Evolutionary conservation across 2,888 invertebrate genomes (phyloP), one percentile per base, ranked within the genome.

Genomic region (Boloria selene): DNA sequence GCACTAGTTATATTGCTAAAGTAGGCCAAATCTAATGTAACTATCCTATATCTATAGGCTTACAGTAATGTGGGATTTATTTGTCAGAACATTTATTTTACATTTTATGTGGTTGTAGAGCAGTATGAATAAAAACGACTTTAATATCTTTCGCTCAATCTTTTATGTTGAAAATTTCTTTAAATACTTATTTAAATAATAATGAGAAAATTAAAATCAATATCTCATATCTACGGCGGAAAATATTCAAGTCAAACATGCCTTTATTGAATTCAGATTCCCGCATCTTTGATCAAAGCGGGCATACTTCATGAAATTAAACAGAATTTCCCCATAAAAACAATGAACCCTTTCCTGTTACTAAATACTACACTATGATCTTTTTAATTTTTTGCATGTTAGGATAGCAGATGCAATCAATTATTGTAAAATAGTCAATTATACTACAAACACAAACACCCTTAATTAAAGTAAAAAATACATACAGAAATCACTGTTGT

Each of bases 181-280:
- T 10, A 72, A 73, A 72, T 67, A n/a, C n/a, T n/a, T n/a, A 72
- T 70, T 74, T 72, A 69, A 72, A 74, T 69, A 75, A 73, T 74
- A 69, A 38, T 63, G 64, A 71, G 67, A 69, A 66, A 63, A 71
- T 74, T 72, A 70, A 69, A 73, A 73, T 65, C 71, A 71, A 69
- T 70, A 70, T 69, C 64, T 72, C 65, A 70, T 72, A 71, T 67
- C 72, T 38, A 38, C 70, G 65, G 66, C 63, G 68, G 64, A 59
- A 64, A 71, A 71, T 72, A 72, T 73, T 73, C 61, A 56, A 70
- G 62, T 56, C 67, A 69, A 70, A 58, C 67, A 70, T 69, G 68
- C 70, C 73, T 75, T 77, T 77, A 77, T 77, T 76, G 76, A 73
- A 77, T 77, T 76, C 73, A 74, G 73, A 75, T 73, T 76, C 50